phyloP scores from a whole-genome alignment of 2,113 vertebrate genomes.

The Eretmochelys imbricata region DNA sequence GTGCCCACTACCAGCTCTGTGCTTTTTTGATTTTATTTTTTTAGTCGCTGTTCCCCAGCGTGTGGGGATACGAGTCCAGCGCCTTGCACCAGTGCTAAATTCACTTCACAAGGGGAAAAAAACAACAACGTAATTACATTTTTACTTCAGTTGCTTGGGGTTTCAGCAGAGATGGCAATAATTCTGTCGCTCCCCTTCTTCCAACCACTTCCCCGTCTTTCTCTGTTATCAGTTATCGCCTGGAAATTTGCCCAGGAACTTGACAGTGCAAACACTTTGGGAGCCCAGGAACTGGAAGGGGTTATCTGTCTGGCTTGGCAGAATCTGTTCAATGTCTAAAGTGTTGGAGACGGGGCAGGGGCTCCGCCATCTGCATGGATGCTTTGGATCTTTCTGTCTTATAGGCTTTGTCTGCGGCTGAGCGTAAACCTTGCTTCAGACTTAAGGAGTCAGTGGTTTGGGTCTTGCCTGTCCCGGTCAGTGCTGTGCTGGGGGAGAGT shows the following conservation, averaged over 20 bases:
- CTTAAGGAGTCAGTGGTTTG: neutral
- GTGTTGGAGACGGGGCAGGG: neutral
- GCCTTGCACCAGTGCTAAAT: neutral
- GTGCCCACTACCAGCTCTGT: neutral
- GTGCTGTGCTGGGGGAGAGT: neutral
- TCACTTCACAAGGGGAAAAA: neutral
- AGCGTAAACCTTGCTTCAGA: fast-evolving
- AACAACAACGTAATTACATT: neutral
- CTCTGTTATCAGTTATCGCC: neutral
- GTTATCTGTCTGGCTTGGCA: neutral
- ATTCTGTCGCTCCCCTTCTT: neutral
- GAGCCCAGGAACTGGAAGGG: neutral
- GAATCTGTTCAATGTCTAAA: neutral
- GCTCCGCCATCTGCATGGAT: neutral
- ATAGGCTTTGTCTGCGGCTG: neutral
- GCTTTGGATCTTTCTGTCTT: neutral
- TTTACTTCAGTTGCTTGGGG: neutral
- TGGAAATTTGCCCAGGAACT: neutral
- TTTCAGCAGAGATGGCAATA: neutral
- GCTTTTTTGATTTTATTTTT: neutral
- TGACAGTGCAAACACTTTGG: neutral
- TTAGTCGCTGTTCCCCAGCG: neutral
- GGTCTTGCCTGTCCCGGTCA: neutral
- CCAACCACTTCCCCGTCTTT: neutral
- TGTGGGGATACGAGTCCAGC: neutral